These are phyloP conservation scores for Coturnix japonica DNA, from an alignment of 2,113 vertebrate genomes.

Conservation along the genomic window DNA sequence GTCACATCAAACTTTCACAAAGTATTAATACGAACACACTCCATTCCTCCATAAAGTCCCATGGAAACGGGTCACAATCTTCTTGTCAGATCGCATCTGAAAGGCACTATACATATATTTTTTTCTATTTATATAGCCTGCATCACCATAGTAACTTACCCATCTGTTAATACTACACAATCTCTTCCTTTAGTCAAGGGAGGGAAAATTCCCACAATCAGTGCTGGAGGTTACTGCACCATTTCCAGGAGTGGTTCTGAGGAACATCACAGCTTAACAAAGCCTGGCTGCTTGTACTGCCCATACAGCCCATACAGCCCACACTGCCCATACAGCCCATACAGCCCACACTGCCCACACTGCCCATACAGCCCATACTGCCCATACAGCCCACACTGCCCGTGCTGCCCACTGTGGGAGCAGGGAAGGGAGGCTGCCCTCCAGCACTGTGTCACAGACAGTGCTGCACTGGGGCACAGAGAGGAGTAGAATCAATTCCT, in stretches of 20 bases:
- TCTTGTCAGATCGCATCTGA: neutral
- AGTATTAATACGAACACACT: neutral
- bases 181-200: neutral
- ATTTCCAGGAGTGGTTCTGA: neutral
- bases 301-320: too few species aligned
- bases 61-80: neutral
- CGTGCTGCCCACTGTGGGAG: neutral
- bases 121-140: constrained; percentile 19
- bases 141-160: constrained; percentile 53
- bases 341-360: neutral
- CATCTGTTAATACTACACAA: neutral
- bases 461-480: neutral
- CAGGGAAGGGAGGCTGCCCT: neutral
- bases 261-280: neutral
- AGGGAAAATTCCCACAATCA: neutral
- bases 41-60: neutral
- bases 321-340: too few species aligned
- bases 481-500: neutral
- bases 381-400: neutral
- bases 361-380: too few species aligned
- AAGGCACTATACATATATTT: neutral
- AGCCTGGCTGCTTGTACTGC: too few species aligned
- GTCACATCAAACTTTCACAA: neutral
- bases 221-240: neutral
- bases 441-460: neutral